A percentile compares a stretch with the other conserved stretches of the same genome.
phyloP scores from a whole-genome alignment of 2,888 invertebrate species.

The Idaea dimidiata region DNA sequence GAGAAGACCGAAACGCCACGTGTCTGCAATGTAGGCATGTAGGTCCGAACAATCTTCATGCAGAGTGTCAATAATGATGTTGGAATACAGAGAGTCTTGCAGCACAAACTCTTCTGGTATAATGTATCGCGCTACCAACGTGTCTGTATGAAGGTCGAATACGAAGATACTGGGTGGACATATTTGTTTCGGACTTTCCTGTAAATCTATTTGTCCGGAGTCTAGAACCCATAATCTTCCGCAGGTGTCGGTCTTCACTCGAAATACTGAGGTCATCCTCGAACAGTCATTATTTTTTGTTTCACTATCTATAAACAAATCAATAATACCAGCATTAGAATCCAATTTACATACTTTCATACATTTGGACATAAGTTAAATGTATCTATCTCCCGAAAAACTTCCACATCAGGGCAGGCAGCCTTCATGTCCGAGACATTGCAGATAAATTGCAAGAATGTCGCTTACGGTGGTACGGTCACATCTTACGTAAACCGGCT shows the following conservation, averaged over 20 bases:
- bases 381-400: too few species aligned
- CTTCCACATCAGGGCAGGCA: too few species aligned
- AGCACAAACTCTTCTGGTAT: conserved; percentile 84
- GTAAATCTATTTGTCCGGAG: conserved; percentile 87
- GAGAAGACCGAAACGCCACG: conserved; percentile 84
- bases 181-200: conserved; percentile 82
- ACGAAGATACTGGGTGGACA: conserved; percentile 88
- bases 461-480: too few species aligned
- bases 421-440: too few species aligned
- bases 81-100: conserved; percentile 84
- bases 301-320: neutral
- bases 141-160: conserved; percentile 85
- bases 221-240: conserved; percentile 90
- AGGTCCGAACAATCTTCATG: conserved; percentile 82
- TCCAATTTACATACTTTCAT: neutral
- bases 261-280: conserved; percentile 88
- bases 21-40: conserved; percentile 85
- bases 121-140: conserved; percentile 81
- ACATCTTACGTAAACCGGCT: too few species aligned
- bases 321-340: neutral
- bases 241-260: conserved; percentile 87
- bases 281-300: conserved; percentile 71
- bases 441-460: too few species aligned
- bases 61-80: conserved; percentile 83
- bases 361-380: too few species aligned